Conservation (phyloP, 1,140 invertebrate species). For the Drosophila repletoides region DNA sequence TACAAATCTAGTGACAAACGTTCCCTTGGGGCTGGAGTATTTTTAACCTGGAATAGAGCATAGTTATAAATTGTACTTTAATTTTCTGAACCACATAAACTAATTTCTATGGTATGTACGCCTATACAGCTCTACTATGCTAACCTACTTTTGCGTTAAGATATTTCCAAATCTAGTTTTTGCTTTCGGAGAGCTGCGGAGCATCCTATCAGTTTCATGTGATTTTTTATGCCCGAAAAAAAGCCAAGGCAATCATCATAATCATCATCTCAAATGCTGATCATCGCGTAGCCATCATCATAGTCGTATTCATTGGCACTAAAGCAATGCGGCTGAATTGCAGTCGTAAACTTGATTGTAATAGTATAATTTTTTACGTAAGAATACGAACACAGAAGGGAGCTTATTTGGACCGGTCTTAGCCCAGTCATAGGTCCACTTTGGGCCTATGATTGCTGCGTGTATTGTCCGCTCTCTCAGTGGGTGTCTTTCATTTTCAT, state of each 20-base stretch:
- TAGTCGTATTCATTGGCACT: constrained; percentile 74
- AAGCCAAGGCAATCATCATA: constrained; percentile 60
- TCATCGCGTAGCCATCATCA: constrained; percentile 49
- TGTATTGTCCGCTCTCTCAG: constrained; percentile 1
- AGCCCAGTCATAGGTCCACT: constrained; percentile 4
- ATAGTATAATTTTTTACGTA: constrained; percentile 70
- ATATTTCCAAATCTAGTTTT: too few relatives aligned
- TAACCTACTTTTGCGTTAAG: too few relatives aligned
- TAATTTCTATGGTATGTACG: too few relatives aligned
- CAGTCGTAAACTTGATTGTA: constrained; percentile 78
- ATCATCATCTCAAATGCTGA: constrained; percentile 37
- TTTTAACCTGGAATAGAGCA: too few relatives aligned
- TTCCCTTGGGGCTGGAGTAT: too few relatives aligned
- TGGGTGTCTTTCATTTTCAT: constrained; percentile 57
- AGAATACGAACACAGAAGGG: constrained; percentile 9
- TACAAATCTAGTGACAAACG: too few relatives aligned
- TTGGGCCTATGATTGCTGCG: constrained; percentile 23
- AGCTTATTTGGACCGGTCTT: constrained; percentile 7
- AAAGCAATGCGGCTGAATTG: constrained; percentile 54
- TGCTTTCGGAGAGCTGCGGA: too few relatives aligned
- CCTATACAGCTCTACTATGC: too few relatives aligned
- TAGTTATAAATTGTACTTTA: too few relatives aligned
- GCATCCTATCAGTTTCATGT: too few relatives aligned
- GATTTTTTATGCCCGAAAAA: constrained; percentile 36
- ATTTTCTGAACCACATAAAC: too few relatives aligned